Conservation (phyloP, 1,140 invertebrate genomes). For the Zelostemma sp. region DNA sequence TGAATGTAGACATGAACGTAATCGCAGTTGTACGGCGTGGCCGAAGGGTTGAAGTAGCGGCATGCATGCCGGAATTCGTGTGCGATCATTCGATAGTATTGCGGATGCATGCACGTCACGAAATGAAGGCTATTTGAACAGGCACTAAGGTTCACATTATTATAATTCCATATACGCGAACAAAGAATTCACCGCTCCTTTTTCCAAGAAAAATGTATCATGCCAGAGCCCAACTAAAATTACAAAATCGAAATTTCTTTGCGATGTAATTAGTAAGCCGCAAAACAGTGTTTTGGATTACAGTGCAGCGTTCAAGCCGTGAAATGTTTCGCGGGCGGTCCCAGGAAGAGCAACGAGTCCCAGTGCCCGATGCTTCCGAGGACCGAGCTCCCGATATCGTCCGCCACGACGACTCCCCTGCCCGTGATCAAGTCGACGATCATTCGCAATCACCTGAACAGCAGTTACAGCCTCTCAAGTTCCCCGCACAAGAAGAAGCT, state of each 20-base stretch:
- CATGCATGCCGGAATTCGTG: slow-evolving; percentile 2
- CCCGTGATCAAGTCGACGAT: slow-evolving; percentile 56
- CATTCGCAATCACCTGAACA: slow-evolving; percentile 64
- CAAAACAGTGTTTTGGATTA: slow-evolving; percentile 21
- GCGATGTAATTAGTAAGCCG: too few relatives aligned
- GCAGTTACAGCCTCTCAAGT: slow-evolving; percentile 66
- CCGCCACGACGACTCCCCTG: slow-evolving; percentile 44
- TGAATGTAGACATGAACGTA: slow-evolving; percentile 7
- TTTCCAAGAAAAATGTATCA: too few relatives aligned
- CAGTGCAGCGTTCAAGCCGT: slow-evolving; percentile 75
- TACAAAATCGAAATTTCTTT: too few relatives aligned
- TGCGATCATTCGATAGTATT: slow-evolving; percentile 6
- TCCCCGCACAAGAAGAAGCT: slow-evolving; percentile 78
- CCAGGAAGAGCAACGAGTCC: slow-evolving; percentile 79
- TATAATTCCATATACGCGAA: neutral
- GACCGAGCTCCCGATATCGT: slow-evolving; percentile 50
- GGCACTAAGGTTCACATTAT: neutral
- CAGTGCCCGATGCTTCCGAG: slow-evolving; percentile 78
- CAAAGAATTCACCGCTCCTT: too few relatives aligned
- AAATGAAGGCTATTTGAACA: slow-evolving; percentile 5
- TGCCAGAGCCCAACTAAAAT: too few relatives aligned
- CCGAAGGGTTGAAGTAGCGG: neutral
- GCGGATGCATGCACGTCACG: slow-evolving; percentile 4
- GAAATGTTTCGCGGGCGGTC: slow-evolving; percentile 74
- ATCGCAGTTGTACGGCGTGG: neutral